Evolutionary conservation across 2,797 vertebrate species (phyloP), one percentile per base, ranked within the genome.

Genomic region (Ara ararauna): DNA sequence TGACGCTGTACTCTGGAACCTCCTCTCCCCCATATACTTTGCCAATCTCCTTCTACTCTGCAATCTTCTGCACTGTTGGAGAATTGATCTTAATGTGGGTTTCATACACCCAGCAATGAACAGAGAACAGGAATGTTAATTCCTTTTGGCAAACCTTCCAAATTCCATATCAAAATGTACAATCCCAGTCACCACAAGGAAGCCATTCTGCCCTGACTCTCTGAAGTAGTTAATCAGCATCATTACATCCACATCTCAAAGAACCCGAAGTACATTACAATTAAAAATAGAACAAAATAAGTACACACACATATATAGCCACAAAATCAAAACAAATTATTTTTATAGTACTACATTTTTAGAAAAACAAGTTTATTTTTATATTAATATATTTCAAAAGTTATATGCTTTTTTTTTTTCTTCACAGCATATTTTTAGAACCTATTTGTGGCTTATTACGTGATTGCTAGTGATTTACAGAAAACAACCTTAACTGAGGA

Each of bases 301-400:
- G 20, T 30, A 36, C 30, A 66, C 10, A 26, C 6, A 65, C 1
- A 71, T 4, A 36, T 3, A 70, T 3, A 76, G 0, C 61, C 3
- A 71, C 6, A 45, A 11, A 34, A 51, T 6, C 13, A 76, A 48
- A 82, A 10, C 2, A 2, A 26, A 34, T 56, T 48, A 45, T 64
- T 90, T 53, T 40, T 15, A 8, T 76, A 81, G 50, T 38, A 51
- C 2, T 70, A 44, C 9, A 13, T 74, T 90, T 86, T 78, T 66
- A 88, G 21, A 18, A 58, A 80, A 84, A 47, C 1, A 4, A 72
- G 13, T 36, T 90, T 62, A 34, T 58, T 88, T 88, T 30, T 64
- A 0, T 47, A 71, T 47, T 50, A 74, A 27, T 54, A 20, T 18
- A 86, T 56, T 74, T 80, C 56, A 17, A 32, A 83, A 50, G 19